These are phyloP conservation scores for Diorhabda carinulata DNA, from an alignment of 1,140 invertebrate genomes.

Conservation along the genomic window DNA sequence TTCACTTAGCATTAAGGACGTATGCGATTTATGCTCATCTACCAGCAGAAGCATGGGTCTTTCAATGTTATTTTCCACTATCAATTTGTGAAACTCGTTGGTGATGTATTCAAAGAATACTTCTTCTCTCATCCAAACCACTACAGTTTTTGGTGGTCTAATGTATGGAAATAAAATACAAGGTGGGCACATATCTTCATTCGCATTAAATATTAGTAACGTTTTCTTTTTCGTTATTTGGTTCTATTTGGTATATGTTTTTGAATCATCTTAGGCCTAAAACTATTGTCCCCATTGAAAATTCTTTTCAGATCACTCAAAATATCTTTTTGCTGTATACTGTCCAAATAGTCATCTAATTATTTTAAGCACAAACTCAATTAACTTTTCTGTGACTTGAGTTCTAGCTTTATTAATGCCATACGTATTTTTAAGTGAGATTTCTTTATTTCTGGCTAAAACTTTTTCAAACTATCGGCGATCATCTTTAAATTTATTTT, in stretches of 20 bases:
- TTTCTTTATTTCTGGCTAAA: slow-evolving; percentile 11
- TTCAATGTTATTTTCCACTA: slow-evolving; percentile 25
- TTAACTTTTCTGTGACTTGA: slow-evolving; percentile 16
- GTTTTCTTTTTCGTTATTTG: background rate
- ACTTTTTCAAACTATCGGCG: slow-evolving; percentile 16
- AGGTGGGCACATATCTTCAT: slow-evolving; percentile 5
- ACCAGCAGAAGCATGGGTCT: slow-evolving; percentile 38
- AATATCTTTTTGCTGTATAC: background rate
- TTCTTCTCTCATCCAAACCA: slow-evolving; percentile 40
- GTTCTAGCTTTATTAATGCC: slow-evolving; percentile 22
- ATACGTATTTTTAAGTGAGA: slow-evolving; percentile 13
- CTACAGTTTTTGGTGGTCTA: slow-evolving; percentile 27
- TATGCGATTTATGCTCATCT: slow-evolving; percentile 12
- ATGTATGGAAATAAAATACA: slow-evolving; percentile 34
- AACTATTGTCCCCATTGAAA: slow-evolving; percentile 9
- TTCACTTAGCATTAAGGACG: slow-evolving; percentile 5
- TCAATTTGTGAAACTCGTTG: slow-evolving; percentile 21
- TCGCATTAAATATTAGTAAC: slow-evolving; percentile 1
- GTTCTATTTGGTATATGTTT: background rate
- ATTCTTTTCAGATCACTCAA: background rate
- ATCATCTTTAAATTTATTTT: slow-evolving; percentile 11
- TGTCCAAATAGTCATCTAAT: background rate
- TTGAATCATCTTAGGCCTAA: background rate
- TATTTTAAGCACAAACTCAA: slow-evolving; percentile 1
- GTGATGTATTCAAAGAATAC: slow-evolving; percentile 28